These are phyloP conservation scores for Drosophila sp. DNA, from an alignment of 1,140 invertebrate species.

Conservation along the genomic window DNA sequence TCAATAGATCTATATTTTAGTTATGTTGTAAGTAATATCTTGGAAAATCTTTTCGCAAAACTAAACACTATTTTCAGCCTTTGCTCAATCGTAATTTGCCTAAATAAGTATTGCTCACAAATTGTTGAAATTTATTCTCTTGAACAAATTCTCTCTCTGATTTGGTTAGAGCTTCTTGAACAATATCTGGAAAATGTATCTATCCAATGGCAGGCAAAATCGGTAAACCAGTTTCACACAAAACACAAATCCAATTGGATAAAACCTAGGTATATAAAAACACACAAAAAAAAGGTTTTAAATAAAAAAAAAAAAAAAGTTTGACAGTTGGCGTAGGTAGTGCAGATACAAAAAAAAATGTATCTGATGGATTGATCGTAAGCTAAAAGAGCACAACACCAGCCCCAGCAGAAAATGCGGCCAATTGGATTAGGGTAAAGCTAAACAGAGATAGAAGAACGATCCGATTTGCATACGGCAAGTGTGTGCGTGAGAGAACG, in stretches of 20 bases:
- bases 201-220: conserved; percentile 44
- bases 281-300: conserved; percentile 38
- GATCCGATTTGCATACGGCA: conserved; percentile 64
- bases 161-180: not conserved
- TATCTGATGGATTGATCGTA: conserved; percentile 38
- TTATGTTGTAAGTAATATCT: too few relatives aligned
- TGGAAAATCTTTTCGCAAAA: too few relatives aligned
- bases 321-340: conserved; percentile 50
- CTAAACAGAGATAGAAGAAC: conserved; percentile 38
- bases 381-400: conserved; percentile 59
- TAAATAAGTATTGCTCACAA: too few relatives aligned
- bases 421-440: conserved; percentile 72
- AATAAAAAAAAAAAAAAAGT: conserved; percentile 6
- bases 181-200: not conserved
- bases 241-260: conserved; percentile 76
- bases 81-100: too few relatives aligned
- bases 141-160: not conserved
- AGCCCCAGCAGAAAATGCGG: conserved; percentile 58
- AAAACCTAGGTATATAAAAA: conserved; percentile 10
- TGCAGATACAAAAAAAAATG: conserved; percentile 42
- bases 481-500: conserved; percentile 38
- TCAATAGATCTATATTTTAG: too few relatives aligned
- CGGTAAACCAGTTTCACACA: conserved; percentile 55
- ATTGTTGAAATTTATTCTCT: not conserved
- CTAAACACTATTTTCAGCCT: too few relatives aligned